These are phyloP conservation scores for Busseola fusca DNA, from an alignment of 2,888 invertebrate genomes.

Conservation along the genomic window DNA sequence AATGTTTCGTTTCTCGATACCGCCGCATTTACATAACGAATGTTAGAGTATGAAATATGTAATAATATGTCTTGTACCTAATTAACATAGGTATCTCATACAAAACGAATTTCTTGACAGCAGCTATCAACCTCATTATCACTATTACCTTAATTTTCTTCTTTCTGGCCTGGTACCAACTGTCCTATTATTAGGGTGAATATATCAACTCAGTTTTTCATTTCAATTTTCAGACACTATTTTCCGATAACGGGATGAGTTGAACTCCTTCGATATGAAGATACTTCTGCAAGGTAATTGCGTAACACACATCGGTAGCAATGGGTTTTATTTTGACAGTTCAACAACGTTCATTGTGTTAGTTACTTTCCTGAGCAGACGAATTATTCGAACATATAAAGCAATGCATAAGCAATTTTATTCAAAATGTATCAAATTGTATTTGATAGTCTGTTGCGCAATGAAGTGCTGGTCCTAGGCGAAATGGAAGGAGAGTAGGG, in stretches of 20 bases:
- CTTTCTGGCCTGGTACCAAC: background rate
- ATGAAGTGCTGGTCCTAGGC: too few relatives aligned
- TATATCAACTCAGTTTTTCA: background rate
- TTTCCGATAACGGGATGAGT: background rate
- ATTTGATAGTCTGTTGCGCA: too few relatives aligned
- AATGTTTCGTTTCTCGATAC: background rate
- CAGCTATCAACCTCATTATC: background rate
- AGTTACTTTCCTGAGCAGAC: too few relatives aligned
- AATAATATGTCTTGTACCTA: background rate
- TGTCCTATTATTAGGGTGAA: background rate
- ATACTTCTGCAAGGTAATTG: too few relatives aligned
- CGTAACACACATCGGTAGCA: too few relatives aligned
- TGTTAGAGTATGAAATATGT: background rate
- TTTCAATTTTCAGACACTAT: background rate
- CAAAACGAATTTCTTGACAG: background rate
- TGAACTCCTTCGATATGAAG: background rate
- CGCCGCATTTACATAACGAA: background rate
- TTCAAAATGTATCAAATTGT: too few relatives aligned
- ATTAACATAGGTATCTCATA: background rate
- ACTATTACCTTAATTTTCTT: background rate
- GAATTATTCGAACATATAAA: too few relatives aligned
- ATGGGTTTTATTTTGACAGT: too few relatives aligned
- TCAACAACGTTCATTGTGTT: too few relatives aligned
- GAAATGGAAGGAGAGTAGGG: too few relatives aligned
- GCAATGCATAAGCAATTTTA: too few relatives aligned